Evolutionary conservation across 1,140 invertebrate genomes (phyloP), one percentile per base, ranked within the genome.

Genomic region (Notospermus geniculatus): DNA sequence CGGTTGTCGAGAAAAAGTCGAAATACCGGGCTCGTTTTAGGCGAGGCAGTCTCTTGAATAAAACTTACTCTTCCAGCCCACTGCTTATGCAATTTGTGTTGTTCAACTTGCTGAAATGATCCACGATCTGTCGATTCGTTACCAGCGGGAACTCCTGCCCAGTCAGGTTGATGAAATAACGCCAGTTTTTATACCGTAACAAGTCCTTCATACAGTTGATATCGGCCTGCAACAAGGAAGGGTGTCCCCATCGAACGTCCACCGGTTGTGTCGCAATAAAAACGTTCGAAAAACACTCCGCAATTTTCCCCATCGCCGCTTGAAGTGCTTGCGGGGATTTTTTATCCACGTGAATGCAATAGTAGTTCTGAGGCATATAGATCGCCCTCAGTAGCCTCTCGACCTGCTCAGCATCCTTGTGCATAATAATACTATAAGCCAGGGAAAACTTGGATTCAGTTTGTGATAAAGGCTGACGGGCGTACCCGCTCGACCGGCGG

Each of bases 261-360:
- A 30, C 54, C 54, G 17, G 2, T 17, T 68, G 63, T n/a, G 69
- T 70, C n/a, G 70, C 65, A 7, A 78, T 64, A 55, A 74, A 74
- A 15, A 77, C 71, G 62, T 78, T 78, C 2, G 65, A 39, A 50
- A 78, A 75, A 60, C 75, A 77, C 1, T 55, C 28, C 1, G 64
- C 67, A 45, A 77, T 67, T 11, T 57, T 56, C 9, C 32, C 1
- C 17, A 75, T 59, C 0, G 70, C 61, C 28, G 60, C 53, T 46
- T 65, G 64, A 28, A 76, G 4, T 7, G n/a, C 46, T 58, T 11
- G 5, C 70, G 65, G 43, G 1, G 68, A 63, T 54, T 78, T 77
- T 7, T n/a, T 46, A 59, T 79, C 77, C 4, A 75, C 41, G 64
- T 78, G 74, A 28, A 79, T 60, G 60, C 77, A 79, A 60, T 76